Evolutionary conservation across 2,888 invertebrate species (phyloP).

Genomic region (Drosophila barbarae): DNA sequence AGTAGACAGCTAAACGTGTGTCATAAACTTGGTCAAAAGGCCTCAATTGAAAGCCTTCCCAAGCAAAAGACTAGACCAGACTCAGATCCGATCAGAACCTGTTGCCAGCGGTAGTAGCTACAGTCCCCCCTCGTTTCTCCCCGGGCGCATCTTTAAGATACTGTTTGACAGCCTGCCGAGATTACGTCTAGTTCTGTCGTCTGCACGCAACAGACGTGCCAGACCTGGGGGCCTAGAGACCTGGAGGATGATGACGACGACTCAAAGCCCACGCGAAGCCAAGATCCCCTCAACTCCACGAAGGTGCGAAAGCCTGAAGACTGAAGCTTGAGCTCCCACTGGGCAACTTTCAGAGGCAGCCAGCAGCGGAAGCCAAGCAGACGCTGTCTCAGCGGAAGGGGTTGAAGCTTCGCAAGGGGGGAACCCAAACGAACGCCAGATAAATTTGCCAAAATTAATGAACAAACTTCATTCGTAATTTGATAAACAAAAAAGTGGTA

Average conservation of each 20-base stretch:
- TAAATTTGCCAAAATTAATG: slow-evolving; percentile 45
- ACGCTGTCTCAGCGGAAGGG: slow-evolving; percentile 26
- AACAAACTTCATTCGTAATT: slow-evolving; percentile 42
- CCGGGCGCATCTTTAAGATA: slow-evolving; percentile 56
- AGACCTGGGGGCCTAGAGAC: slow-evolving; percentile 6
- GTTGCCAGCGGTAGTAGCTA: slow-evolving; percentile 19
- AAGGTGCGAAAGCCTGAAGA: slow-evolving; percentile 38
- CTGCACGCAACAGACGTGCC: slow-evolving; percentile 36
- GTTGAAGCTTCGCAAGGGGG: not conserved
- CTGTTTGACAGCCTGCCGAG: slow-evolving; percentile 54
- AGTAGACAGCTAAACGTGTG: slow-evolving; percentile 46
- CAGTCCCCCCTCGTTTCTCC: not conserved
- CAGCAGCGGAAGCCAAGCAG: slow-evolving; percentile 38
- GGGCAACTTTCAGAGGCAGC: slow-evolving; percentile 32
- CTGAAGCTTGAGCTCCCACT: slow-evolving; percentile 28
- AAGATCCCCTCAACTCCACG: not conserved
- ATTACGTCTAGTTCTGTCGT: slow-evolving; percentile 46
- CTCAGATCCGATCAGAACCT: slow-evolving; percentile 26
- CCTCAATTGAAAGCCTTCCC: slow-evolving; percentile 50
- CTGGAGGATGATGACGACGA: slow-evolving; percentile 28
- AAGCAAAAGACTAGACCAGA: slow-evolving; percentile 14
- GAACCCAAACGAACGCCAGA: slow-evolving; percentile 11
- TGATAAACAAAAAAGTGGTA: slow-evolving; percentile 47
- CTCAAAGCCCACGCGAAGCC: slow-evolving; percentile 38
- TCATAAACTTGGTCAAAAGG: slow-evolving; percentile 59